A percentile compares a stretch with the other conserved stretches of the same genome.
phyloP scores from a whole-genome alignment of 2,113 vertebrate species.

The Gadus chalcogrammus region DNA sequence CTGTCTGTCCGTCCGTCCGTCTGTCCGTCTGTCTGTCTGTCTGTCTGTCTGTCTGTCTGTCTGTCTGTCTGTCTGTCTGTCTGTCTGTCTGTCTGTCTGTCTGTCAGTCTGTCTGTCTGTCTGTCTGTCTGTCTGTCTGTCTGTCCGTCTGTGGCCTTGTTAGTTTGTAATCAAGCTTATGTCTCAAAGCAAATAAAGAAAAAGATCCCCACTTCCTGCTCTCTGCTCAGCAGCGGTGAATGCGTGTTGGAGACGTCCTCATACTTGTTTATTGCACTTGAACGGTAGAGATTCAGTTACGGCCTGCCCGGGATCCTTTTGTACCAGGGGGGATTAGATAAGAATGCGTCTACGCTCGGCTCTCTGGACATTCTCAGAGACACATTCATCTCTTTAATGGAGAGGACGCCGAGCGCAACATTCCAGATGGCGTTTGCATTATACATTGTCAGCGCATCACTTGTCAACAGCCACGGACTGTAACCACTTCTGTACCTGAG shows the following conservation, averaged over 20 bases:
- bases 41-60: neutral
- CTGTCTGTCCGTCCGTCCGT: constrained; percentile 4
- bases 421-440: constrained; percentile 61
- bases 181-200: too few species aligned
- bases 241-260: constrained; percentile 15
- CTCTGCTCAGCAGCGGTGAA: neutral
- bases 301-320: constrained; percentile 32
- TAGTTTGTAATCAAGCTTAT: neutral
- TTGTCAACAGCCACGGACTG: constrained; percentile 1
- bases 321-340: constrained; percentile 34
- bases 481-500: too few species aligned
- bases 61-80: neutral
- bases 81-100: neutral
- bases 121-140: constrained; percentile 15
- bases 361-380: constrained; percentile 53
- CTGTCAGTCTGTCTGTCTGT: constrained; percentile 14
- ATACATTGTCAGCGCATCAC: constrained; percentile 26
- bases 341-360: constrained; percentile 46
- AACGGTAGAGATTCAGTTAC: constrained; percentile 34
- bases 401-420: constrained; percentile 41
- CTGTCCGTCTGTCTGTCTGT: neutral
- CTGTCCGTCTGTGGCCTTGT: neutral
- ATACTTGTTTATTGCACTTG: constrained; percentile 28
- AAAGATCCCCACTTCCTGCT: neutral
- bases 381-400: constrained; percentile 67